Percentiles rank a stretch among this genome's conserved stretches.
These are phyloP conservation scores for Crocallis elinguaria DNA, from an alignment of 2,888 invertebrate genomes.

Conservation along the genomic window DNA sequence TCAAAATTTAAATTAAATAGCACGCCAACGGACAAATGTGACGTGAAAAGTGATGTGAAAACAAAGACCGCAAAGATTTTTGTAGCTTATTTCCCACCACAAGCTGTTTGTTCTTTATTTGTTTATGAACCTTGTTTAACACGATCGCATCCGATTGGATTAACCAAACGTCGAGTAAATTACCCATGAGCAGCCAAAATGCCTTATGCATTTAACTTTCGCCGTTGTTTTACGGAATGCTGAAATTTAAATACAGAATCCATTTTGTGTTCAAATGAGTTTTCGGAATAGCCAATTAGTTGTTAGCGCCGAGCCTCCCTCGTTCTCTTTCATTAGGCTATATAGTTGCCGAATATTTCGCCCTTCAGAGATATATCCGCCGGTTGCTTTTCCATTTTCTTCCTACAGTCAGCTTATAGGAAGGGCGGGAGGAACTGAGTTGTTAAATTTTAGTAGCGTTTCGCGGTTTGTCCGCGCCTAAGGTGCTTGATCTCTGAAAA, in stretches of 20 bases:
- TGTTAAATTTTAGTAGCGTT: conserved; percentile 75
- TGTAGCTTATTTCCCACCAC: not conserved
- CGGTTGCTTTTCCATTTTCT: conserved; percentile 78
- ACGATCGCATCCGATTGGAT: conserved; percentile 33
- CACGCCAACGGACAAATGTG: too few species aligned
- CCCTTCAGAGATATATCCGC: conserved; percentile 80
- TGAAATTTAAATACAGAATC: conserved; percentile 84
- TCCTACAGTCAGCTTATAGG: conserved; percentile 69
- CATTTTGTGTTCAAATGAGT: conserved; percentile 85
- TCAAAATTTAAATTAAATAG: too few species aligned
- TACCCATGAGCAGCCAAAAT: conserved; percentile 57
- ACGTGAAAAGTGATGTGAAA: too few species aligned
- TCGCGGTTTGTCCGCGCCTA: conserved; percentile 59
- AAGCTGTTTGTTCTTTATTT: not conserved
- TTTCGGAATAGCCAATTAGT: conserved; percentile 85
- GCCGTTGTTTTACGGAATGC: conserved; percentile 80
- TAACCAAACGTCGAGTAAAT: conserved; percentile 53
- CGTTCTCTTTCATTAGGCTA: conserved; percentile 84
- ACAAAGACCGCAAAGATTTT: not conserved
- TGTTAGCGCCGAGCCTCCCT: conserved; percentile 83
- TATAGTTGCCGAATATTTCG: conserved; percentile 84
- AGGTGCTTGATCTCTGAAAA: conserved; percentile 24
- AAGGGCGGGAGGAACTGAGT: conserved; percentile 64
- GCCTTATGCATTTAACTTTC: conserved; percentile 77
- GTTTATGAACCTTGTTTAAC: conserved; percentile 11